Evolutionary conservation across 2,888 invertebrate genomes (phyloP).

Genomic region (Trachelus tabidus): DNA sequence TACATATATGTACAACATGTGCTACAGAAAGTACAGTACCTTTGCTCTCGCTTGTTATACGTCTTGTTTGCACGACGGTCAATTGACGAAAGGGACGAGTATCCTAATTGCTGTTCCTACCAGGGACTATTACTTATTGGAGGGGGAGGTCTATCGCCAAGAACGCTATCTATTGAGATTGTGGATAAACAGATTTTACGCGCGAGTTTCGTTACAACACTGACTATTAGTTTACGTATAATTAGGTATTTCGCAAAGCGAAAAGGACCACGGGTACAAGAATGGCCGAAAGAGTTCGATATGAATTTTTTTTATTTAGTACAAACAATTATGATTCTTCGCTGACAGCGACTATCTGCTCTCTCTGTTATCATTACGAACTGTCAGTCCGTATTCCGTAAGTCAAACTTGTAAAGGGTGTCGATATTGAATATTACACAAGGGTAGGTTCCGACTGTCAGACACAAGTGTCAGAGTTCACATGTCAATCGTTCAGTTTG

Average conservation of each 20-base stretch:
- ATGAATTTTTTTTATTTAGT: not conserved
- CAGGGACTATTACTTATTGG: too few relatives aligned
- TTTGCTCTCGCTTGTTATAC: too few relatives aligned
- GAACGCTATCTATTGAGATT: too few relatives aligned
- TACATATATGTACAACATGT: too few relatives aligned
- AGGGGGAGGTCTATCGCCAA: too few relatives aligned
- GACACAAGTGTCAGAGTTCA: conserved; percentile 53
- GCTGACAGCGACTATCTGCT: not conserved
- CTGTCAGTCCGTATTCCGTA: not conserved
- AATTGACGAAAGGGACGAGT: too few relatives aligned
- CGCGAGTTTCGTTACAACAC: too few relatives aligned
- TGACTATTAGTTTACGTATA: not conserved
- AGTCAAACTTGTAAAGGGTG: not conserved
- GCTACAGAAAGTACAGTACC: too few relatives aligned
- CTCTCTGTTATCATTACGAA: not conserved
- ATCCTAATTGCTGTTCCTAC: too few relatives aligned
- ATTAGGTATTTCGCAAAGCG: not conserved
- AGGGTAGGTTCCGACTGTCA: conserved; percentile 34
- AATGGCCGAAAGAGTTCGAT: not conserved
- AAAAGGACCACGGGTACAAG: too few relatives aligned
- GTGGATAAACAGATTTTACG: too few relatives aligned
- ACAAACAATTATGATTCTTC: conserved; percentile 1
- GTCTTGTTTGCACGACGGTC: too few relatives aligned
- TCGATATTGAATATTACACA: not conserved
- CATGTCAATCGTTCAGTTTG: conserved; percentile 53